phyloP scores from a whole-genome alignment of 2,888 invertebrate genomes.

The Sipha maydis region DNA sequence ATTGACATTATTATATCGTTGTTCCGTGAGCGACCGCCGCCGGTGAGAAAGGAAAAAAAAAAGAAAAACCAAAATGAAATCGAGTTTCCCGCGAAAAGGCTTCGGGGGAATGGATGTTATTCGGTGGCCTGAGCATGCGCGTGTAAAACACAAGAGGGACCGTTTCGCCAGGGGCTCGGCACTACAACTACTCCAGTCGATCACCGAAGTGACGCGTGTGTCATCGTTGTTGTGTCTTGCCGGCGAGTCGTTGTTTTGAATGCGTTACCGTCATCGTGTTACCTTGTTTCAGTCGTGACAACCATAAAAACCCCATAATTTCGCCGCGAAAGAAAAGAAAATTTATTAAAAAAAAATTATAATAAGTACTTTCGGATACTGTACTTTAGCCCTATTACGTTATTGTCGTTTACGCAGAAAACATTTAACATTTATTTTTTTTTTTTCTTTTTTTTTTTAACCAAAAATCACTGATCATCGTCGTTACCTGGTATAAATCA shows the following conservation, averaged over 20 bases:
- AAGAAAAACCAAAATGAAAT: neutral
- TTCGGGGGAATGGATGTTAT: neutral
- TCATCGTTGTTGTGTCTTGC: constrained; percentile 30
- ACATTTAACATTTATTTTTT: no score
- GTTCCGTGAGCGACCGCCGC: no score
- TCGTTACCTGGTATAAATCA: neutral
- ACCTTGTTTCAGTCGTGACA: neutral
- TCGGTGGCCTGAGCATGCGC: constrained; percentile 16
- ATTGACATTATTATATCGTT: neutral
- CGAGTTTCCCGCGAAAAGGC: constrained; percentile 39
- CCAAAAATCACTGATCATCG: neutral
- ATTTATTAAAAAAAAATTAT: no score
- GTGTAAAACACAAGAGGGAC: neutral
- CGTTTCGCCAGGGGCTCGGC: constrained; percentile 43
- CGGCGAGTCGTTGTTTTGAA: neutral
- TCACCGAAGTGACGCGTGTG: constrained; percentile 26
- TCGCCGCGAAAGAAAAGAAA: neutral
- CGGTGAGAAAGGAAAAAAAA: neutral
- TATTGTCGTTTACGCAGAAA: no score
- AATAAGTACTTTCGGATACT: no score
- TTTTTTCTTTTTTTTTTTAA: neutral
- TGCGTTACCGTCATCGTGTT: neutral
- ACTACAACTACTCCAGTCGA: constrained; percentile 30
- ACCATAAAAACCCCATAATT: neutral
- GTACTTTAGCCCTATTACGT: no score